Conservation (phyloP, 1,140 invertebrate genomes). For the Rhopalosiphum maidis region DNA sequence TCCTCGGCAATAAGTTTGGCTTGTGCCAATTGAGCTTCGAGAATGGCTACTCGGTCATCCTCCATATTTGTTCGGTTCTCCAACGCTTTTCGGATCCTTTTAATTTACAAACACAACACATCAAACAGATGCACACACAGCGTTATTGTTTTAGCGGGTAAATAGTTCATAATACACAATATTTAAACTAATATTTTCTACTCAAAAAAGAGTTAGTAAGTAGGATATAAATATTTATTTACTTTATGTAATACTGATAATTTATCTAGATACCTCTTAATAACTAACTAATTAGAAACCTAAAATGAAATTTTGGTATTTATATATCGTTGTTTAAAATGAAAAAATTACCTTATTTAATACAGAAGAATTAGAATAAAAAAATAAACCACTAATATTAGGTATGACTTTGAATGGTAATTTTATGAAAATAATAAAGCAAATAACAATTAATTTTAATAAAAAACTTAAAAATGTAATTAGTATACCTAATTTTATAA, state of each 20-base stretch:
- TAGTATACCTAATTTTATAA: not conserved
- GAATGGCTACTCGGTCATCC: conserved; percentile 91
- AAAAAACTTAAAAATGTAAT: not conserved
- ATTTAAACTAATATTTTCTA: conserved; percentile 12
- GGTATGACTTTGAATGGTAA: not conserved
- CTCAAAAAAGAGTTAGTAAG: not conserved
- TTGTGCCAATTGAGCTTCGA: conserved; percentile 94
- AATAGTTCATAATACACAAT: not conserved
- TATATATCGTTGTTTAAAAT: not conserved
- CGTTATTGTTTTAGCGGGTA: conserved; percentile 41
- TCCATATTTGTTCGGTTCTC: conserved; percentile 99
- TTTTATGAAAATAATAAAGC: not conserved
- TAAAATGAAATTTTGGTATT: not conserved
- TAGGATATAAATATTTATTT: not conserved
- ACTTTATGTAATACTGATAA: not conserved
- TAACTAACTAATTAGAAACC: not conserved
- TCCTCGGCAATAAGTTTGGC: conserved; percentile 98
- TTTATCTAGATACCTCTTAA: not conserved
- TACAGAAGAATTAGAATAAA: not conserved
- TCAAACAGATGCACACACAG: conserved; percentile 47
- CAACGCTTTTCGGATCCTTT: conserved; percentile 97
- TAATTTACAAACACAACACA: conserved; percentile 53
- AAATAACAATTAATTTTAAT: not conserved
- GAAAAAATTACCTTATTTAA: not conserved
- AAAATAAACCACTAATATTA: not conserved